phyloP scores from a whole-genome alignment of 2,797 vertebrate genomes.

The Sparidentex hasta region DNA sequence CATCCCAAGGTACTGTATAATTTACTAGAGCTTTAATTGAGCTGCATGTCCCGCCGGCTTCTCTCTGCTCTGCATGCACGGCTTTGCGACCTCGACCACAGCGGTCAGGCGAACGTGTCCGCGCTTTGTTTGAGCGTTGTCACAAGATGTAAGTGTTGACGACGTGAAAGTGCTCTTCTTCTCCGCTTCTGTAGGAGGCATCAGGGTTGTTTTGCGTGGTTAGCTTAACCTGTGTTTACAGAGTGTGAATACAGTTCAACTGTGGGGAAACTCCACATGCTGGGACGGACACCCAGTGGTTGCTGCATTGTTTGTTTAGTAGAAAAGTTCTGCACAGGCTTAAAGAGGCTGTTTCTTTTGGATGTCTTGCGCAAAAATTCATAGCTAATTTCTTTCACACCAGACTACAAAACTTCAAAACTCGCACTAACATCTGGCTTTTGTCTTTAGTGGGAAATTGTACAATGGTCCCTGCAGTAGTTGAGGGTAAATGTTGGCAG shows the following conservation, averaged over 20 bases:
- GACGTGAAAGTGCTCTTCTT: slow-evolving; percentile 2
- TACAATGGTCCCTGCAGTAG: too few species aligned
- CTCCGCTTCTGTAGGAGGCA: neutral
- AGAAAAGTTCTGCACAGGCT: neutral
- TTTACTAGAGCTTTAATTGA: slow-evolving; percentile 37
- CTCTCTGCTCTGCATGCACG: slow-evolving; percentile 28
- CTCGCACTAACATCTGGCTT: too few species aligned
- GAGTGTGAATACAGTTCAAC: neutral
- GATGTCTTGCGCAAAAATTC: neutral
- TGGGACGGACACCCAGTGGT: neutral
- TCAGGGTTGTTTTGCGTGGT: neutral
- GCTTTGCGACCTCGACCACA: neutral
- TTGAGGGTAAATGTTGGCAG: too few species aligned
- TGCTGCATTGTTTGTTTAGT: neutral
- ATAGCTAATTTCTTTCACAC: neutral
- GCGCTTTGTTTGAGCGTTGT: slow-evolving; percentile 27
- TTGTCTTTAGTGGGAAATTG: too few species aligned
- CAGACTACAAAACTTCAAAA: too few species aligned
- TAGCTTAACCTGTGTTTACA: neutral
- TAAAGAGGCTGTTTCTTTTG: neutral
- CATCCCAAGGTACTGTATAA: slow-evolving; percentile 79
- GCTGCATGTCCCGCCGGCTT: slow-evolving; percentile 23
- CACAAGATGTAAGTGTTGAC: slow-evolving; percentile 16
- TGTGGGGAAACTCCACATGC: neutral
- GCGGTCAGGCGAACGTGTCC: slow-evolving; percentile 23